Evolutionary conservation across 2,888 invertebrate species (phyloP).

Genomic region (Heliothis peltigera): DNA sequence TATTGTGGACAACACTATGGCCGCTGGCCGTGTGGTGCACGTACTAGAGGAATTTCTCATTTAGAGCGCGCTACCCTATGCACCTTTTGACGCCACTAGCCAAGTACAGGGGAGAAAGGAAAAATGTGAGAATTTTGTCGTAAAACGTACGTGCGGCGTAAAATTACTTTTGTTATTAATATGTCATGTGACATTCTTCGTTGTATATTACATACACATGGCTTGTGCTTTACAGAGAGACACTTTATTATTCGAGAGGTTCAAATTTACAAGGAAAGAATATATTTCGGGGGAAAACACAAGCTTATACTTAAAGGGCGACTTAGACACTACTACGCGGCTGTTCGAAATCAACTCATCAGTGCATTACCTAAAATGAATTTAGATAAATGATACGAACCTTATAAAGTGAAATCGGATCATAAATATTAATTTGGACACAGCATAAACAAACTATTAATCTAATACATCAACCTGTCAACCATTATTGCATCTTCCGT

Average conservation of each 20-base stretch:
- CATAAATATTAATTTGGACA: constrained; percentile 36
- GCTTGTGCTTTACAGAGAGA: not conserved
- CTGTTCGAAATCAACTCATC: not conserved
- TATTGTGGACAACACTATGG: constrained; percentile 59
- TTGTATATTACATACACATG: not conserved
- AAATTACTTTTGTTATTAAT: constrained; percentile 19
- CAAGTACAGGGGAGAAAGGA: constrained; percentile 30
- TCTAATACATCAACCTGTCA: constrained; percentile 48
- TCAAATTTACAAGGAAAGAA: too few species aligned
- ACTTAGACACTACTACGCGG: too few species aligned
- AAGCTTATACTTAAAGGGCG: not conserved
- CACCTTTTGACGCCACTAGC: constrained; percentile 61
- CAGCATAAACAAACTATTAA: constrained; percentile 49
- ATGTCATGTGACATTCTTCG: constrained; percentile 11
- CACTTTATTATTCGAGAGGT: not conserved
- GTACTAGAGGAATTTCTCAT: constrained; percentile 83
- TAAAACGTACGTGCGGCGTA: constrained; percentile 28
- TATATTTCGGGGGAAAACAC: not conserved
- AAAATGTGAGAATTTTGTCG: constrained; percentile 53
- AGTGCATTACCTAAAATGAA: not conserved
- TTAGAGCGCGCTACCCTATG: constrained; percentile 74
- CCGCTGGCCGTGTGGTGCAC: constrained; percentile 61
- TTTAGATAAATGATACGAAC: not conserved
- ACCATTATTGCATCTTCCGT: constrained; percentile 32
- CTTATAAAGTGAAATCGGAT: constrained; percentile 12